Evolutionary conservation across 2,797 vertebrate genomes (phyloP), one percentile per base, ranked within the genome.

Genomic region (Sternarchorhynchus goeldii): DNA sequence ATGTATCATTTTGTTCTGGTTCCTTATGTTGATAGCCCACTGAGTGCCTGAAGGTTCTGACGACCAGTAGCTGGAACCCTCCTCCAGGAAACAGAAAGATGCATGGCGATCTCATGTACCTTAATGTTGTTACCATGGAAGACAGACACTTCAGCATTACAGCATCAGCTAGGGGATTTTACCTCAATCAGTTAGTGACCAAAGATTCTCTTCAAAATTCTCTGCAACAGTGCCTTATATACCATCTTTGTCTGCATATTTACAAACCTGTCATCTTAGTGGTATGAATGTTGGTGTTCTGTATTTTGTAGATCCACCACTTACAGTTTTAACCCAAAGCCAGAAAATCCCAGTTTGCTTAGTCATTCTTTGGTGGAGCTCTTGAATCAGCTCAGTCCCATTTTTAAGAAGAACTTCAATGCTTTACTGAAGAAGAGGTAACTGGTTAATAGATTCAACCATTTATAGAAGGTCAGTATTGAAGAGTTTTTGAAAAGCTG

Each of bases 341-440:
- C 97, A 65, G 95, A 95, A 77, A 93, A 90, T 83, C 96, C 97
- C 84, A 97, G 94, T 85, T 93, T 94, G 91, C 93, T 97, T 81
- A 96, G 95, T 91, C 97, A 98, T 91, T 96, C 96, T 88, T 89
- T 99, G 70, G 94, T 97, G 65, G 96, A 98, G 85, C 94, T 99
- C 73, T 91, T 98, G 82, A 95, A 91, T 88, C 97, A 97, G 87
- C 94, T 97, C 91, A 98, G 97, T 90, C 94, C 95, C n/a, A 87
- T 92, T 76, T 99, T 99, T 92, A 98, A 95, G 91, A 98, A 94
- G 89, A 96, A 95, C 90, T 97, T 98, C 53, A 92, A 90, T 0
- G 84, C 90, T 64, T 90, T 98, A 79, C 95, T 98, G 91, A 97
- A 95, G 90, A 98, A 93, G 89, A 96, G 96, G 97, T 96, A 92